Evolutionary conservation across 2,113 vertebrate genomes (phyloP).

Genomic region (chimpanzee (Pan troglodytes)): DNA sequence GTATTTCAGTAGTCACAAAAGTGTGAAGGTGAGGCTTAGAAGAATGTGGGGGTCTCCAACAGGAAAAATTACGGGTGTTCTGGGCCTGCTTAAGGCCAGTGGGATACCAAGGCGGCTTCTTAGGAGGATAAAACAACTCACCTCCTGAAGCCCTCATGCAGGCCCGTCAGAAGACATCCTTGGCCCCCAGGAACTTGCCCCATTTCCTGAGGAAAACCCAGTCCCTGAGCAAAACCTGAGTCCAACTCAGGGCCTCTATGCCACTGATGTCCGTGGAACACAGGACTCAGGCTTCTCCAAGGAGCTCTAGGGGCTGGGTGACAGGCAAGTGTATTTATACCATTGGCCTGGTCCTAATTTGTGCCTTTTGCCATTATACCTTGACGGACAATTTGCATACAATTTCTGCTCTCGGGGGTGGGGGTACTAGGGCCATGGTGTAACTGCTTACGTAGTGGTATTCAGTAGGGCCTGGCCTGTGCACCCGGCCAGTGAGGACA

Average conservation of each 20-base stretch:
- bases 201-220: no score
- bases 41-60: no score
- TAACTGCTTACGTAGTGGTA: no score
- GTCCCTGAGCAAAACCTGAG: no score
- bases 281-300: not conserved
- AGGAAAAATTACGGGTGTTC: fast-evolving
- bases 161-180: not conserved
- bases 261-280: fast-evolving
- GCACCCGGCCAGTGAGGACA: no score
- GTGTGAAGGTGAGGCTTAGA: no score
- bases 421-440: fast-evolving
- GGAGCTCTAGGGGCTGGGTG: fast-evolving
- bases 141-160: fast-evolving
- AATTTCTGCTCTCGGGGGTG: no score
- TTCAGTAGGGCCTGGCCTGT: not conserved
- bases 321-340: no score
- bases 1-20: not conserved
- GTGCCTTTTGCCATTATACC: not conserved
- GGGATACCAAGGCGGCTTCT: fast-evolving
- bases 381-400: fast-evolving
- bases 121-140: fast-evolving
- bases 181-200: not conserved
- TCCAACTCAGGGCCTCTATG: fast-evolving
- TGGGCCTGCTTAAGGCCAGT: not conserved
- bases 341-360: no score